Base-by-base conservation (phyloP, 2,113 vertebrate genomes). In the Elanus axillaris region DNA sequence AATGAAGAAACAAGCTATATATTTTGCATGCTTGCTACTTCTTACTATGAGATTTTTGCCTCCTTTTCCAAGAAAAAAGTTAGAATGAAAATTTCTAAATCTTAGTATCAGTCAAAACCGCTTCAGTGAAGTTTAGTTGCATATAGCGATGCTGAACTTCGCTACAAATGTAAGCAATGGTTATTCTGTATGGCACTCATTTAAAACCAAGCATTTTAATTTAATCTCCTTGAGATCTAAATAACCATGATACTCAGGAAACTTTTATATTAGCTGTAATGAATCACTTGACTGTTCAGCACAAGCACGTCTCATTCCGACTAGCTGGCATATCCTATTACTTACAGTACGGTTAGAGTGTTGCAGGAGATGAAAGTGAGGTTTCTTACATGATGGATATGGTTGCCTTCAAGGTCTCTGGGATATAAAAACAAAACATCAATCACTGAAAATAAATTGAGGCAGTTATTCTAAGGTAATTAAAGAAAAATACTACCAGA, bases 401-500 rank as follows among this genome's bases (percentile, higher is more conserved):
- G 98, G 96, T 99, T 99, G 88, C 98, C 99, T 98, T 99, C 99
- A 91, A 99, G 97, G 88, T 99, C 99, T 64, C 99, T 99, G 95
- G 79, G 95, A 96, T 60, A 97, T 32, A 97, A 97, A 97, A 90
- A 86, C 72, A 95, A 82, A 55, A 83, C 72, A 95, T 93, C 45
- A 82, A 84, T 95, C 52, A 95, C 0, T 76, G 36, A 63, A 73
- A 95, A 87, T n/a, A 95, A 94, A 93, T 73, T 76, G 32, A 79
- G 74, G 15, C 40, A 47, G 42, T 88, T 96, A 73, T 75, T 95
- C 29, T 47, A 69, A 86, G 15, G 14, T 69, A 79, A 85, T 73
- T 82, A 67, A 93, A 79, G 45, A 76, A 79, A 91, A 90, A 79
- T 31, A 43, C 55, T 66, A 55, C 55, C 20, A 88, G 67, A 74